phyloP scores from a whole-genome alignment of 1,140 invertebrate genomes.

The Helicoverpa armigera region DNA sequence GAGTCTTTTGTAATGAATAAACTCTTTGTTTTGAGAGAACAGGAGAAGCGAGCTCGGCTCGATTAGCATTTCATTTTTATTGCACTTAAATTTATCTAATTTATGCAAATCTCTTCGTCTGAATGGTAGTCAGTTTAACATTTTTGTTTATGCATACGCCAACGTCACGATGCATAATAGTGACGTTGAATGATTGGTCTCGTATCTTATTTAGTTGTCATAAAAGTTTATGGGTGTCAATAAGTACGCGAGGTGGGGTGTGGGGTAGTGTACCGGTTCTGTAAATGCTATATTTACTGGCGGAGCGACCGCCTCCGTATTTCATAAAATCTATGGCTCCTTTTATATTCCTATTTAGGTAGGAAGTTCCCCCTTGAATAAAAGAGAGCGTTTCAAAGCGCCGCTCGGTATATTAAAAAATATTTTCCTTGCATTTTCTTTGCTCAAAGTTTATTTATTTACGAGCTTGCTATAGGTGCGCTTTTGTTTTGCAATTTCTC shows the following conservation, averaged over 20 bases:
- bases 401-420: constrained; percentile 67
- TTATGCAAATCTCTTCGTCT: constrained; percentile 39
- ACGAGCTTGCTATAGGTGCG: constrained; percentile 34
- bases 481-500: constrained; percentile 45
- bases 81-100: constrained; percentile 45
- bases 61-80: constrained; percentile 54
- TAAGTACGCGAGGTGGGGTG: constrained; percentile 12
- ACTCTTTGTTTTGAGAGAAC: constrained; percentile 55
- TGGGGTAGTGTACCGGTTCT: constrained; percentile 41
- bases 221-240: constrained; percentile 24
- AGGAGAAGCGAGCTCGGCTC: constrained; percentile 45
- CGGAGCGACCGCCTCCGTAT: constrained; percentile 54
- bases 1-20: constrained; percentile 57
- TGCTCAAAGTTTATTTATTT: constrained; percentile 54
- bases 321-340: constrained; percentile 61
- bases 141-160: not conserved
- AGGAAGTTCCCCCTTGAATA: constrained; percentile 66
- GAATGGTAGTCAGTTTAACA: constrained; percentile 21
- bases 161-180: not conserved
- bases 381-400: constrained; percentile 61
- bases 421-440: constrained; percentile 62
- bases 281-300: constrained; percentile 51
- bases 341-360: constrained; percentile 68
- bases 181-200: not conserved
- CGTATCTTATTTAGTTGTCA: not conserved